Conservation (phyloP, 37 sponge, comb jelly and placozoan species). For the Trichoplax adhaerens region DNA sequence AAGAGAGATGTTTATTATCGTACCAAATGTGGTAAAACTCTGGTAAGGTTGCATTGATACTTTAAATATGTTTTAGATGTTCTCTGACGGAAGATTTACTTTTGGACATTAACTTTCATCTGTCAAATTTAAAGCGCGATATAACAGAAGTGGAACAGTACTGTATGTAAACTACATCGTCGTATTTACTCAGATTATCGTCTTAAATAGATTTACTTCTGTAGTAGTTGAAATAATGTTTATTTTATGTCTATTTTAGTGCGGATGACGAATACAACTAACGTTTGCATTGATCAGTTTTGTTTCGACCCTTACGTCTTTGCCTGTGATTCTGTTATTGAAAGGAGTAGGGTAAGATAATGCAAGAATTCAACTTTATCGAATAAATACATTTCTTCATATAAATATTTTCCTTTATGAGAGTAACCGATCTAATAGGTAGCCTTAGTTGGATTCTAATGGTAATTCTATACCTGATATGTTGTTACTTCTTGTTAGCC, state of each 20-base stretch:
- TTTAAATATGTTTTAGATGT: background rate
- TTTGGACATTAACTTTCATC: too few relatives aligned
- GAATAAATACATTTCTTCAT: too few relatives aligned
- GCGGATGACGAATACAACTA: background rate
- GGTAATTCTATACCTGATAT: background rate
- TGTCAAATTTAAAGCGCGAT: conserved; percentile 11
- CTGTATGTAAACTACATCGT: conserved; percentile 18
- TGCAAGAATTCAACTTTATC: too few relatives aligned
- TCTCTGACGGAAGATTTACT: too few relatives aligned
- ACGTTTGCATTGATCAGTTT: conserved; percentile 9
- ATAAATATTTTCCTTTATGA: too few relatives aligned
- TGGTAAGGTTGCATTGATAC: conserved; percentile 17
- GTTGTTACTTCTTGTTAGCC: background rate
- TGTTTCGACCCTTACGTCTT: conserved; percentile 7
- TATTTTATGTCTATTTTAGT: background rate
- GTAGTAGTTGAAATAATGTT: too few relatives aligned
- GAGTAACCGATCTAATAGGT: too few relatives aligned
- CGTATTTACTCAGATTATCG: background rate
- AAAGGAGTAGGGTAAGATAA: too few relatives aligned
- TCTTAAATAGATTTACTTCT: background rate
- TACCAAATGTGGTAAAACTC: conserved; percentile 33
- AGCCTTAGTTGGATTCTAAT: background rate
- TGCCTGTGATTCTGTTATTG: too few relatives aligned
- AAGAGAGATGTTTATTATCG: conserved; percentile 18
- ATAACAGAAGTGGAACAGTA: conserved; percentile 24